A percentile compares a stretch with the other conserved stretches of the same genome.
Evolutionary conservation across 35 echinoderm and acorn worm genomes (phyloP).

Genomic region (Stichopus chloronotus): DNA sequence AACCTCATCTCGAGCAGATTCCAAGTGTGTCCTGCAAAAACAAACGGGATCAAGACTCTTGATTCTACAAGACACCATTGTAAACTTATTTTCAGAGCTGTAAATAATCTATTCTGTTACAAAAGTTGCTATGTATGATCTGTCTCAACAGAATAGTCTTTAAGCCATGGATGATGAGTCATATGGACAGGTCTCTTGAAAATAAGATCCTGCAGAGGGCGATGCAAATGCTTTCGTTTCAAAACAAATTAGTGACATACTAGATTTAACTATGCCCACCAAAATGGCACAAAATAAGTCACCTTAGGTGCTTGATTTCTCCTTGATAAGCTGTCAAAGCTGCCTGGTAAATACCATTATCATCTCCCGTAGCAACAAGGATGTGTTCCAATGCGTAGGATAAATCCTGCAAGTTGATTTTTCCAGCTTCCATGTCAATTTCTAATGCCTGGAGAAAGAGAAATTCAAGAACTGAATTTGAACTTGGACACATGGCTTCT

Average conservation of each 20-base stretch:
- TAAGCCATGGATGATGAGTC: not conserved
- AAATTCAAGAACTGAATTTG: not conserved
- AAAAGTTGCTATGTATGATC: too few species aligned
- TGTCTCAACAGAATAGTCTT: too few species aligned
- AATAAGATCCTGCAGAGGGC: too few species aligned
- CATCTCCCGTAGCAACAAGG: slow-evolving; percentile 75
- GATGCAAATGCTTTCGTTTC: too few species aligned
- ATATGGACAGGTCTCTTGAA: too few species aligned
- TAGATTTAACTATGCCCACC: too few species aligned
- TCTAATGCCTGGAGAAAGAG: slow-evolving; percentile 68
- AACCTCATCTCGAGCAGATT: slow-evolving; percentile 73
- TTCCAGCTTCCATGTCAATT: slow-evolving; percentile 76
- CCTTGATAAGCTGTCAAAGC: slow-evolving; percentile 83
- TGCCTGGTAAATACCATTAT: slow-evolving; percentile 91
- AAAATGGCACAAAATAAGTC: not conserved
- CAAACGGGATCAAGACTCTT: not conserved
- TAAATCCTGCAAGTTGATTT: slow-evolving; percentile 79
- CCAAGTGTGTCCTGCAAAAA: slow-evolving; percentile 71
- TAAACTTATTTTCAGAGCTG: too few species aligned
- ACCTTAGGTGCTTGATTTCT: slow-evolving; percentile 92
- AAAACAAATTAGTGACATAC: too few species aligned
- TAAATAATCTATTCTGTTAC: too few species aligned
- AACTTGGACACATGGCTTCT: not conserved
- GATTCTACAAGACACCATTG: not conserved
- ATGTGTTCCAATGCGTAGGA: slow-evolving; percentile 83